Percentiles rank a stretch among this genome's conserved stretches.
phyloP scores from a whole-genome alignment of 2,888 invertebrate genomes.

The Julus scandinavius region DNA sequence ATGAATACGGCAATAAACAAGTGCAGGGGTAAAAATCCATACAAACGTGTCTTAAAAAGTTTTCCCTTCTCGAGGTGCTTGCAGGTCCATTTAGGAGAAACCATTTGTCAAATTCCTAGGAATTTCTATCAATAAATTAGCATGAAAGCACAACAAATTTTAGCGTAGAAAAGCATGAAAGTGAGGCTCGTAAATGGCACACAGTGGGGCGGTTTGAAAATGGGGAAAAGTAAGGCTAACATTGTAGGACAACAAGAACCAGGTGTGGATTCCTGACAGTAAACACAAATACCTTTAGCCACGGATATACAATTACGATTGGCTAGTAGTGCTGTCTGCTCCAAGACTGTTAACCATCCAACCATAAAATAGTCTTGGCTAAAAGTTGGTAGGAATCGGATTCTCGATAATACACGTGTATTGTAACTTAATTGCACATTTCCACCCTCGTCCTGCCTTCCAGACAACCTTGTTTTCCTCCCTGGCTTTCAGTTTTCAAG shows the following conservation, averaged over 20 bases:
- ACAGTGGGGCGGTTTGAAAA: neutral
- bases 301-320: neutral
- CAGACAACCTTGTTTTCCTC: constrained; percentile 9
- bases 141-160: neutral
- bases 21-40: neutral
- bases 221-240: neutral
- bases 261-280: neutral
- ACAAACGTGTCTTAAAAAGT: neutral
- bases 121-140: constrained; percentile 2
- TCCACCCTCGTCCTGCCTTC: neutral
- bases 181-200: neutral
- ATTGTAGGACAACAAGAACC: neutral
- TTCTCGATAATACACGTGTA: neutral
- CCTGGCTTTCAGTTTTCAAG: constrained; percentile 18
- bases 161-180: neutral
- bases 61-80: neutral
- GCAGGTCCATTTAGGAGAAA: neutral
- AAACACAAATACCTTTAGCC: neutral
- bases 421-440: neutral
- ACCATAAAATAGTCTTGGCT: neutral
- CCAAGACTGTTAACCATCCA: neutral
- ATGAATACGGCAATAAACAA: neutral
- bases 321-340: neutral
- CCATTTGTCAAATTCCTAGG: neutral
- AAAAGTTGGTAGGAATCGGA: neutral